Evolutionary conservation across 2,113 vertebrate genomes (phyloP).

Genomic region (Sitta europaea): DNA sequence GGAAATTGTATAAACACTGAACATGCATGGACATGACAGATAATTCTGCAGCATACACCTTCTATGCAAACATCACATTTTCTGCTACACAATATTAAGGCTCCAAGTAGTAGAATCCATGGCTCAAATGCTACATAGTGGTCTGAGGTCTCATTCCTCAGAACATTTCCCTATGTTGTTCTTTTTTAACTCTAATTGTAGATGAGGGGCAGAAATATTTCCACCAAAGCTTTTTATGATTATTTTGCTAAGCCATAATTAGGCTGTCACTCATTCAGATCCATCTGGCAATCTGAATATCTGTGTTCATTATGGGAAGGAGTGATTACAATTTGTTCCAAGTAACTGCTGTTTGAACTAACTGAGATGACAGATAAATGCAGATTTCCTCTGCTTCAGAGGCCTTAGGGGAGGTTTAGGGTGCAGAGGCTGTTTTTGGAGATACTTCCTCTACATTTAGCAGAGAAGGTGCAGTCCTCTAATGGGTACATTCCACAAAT

Average conservation of each 20-base stretch:
- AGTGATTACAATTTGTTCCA: background rate
- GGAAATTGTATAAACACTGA: background rate
- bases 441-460: background rate
- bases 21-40: background rate
- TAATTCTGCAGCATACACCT: background rate
- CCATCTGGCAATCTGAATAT: constrained; percentile 41
- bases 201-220: background rate
- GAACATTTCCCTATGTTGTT: background rate
- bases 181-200: background rate
- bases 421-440: background rate
- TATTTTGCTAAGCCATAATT: constrained; percentile 24
- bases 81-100: background rate
- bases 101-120: background rate
- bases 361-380: background rate
- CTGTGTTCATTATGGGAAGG: background rate
- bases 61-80: background rate
- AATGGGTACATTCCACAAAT: background rate
- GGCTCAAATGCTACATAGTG: background rate
- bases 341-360: constrained; percentile 27
- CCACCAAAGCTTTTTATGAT: background rate
- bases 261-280: background rate
- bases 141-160: background rate
- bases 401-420: background rate
- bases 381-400: background rate
- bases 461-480: background rate